Evolutionary conservation across 2,113 vertebrate species (phyloP).

Genomic region (Epinephelus fuscoguttatus): DNA sequence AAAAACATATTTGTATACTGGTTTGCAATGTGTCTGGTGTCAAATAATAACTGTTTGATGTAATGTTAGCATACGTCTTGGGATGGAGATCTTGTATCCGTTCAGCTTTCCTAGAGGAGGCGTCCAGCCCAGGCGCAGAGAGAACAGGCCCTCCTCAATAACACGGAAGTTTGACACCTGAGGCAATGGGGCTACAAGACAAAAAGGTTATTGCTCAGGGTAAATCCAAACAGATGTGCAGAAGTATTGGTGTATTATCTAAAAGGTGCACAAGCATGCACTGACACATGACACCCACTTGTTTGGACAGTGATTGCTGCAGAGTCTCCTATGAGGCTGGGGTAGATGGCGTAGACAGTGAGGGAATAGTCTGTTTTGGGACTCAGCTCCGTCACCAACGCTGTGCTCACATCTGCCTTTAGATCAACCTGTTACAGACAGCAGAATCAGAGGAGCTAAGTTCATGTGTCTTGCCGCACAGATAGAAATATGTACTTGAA

Average conservation of each 20-base stretch:
- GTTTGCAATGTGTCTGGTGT: neutral
- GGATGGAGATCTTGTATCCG: constrained; percentile 90
- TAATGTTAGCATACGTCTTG: constrained; percentile 83
- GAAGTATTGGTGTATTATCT: neutral
- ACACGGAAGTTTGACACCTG: constrained; percentile 90
- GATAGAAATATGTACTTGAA: neutral
- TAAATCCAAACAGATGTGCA: neutral
- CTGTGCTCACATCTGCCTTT: constrained; percentile 83
- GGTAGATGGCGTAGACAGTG: constrained; percentile 84
- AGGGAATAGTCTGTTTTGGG: constrained; percentile 87
- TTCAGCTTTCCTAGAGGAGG: constrained; percentile 84
- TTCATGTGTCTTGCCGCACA: constrained; percentile 20
- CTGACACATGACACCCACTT: constrained; percentile 77
- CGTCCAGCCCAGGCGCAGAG: constrained; percentile 90
- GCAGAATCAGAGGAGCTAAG: neutral
- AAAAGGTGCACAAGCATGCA: neutral
- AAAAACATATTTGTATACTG: neutral
- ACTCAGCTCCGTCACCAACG: constrained; percentile 83
- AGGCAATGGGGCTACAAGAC: constrained; percentile 84
- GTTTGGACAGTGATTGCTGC: constrained; percentile 82
- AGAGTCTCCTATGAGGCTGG: constrained; percentile 81
- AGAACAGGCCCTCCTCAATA: constrained; percentile 89
- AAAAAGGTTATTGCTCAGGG: neutral
- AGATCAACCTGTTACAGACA: constrained; percentile 82
- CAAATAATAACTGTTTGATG: neutral